phyloP scores from a whole-genome alignment of 2,797 vertebrate species.

The Centropyge bicolor region DNA sequence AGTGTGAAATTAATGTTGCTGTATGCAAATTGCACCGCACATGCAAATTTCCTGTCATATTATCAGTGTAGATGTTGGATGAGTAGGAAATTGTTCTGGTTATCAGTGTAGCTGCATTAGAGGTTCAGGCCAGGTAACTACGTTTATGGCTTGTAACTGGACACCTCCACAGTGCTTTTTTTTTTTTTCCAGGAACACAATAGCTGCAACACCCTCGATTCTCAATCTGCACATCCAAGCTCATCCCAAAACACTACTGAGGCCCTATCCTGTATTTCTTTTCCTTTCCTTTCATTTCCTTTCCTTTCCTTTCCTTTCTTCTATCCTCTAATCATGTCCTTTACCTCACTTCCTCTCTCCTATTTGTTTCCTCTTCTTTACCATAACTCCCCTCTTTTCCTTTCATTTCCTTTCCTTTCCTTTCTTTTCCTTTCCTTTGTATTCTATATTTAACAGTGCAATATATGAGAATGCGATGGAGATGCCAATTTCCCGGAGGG shows the following conservation, averaged over 20 bases:
- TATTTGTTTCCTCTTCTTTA: too few relatives aligned
- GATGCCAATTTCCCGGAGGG: too few relatives aligned
- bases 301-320: too few relatives aligned
- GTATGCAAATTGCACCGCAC: background rate
- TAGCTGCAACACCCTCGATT: conserved; percentile 20
- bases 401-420: too few relatives aligned
- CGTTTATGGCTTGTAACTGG: conserved; percentile 47
- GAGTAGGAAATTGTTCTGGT: conserved; percentile 7
- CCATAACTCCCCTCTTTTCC: too few relatives aligned
- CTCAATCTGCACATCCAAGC: conserved; percentile 9
- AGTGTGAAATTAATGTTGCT: background rate
- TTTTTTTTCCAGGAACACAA: conserved; percentile 33
- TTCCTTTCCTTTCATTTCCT: background rate
- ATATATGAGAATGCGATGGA: too few relatives aligned
- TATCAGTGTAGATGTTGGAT: background rate
- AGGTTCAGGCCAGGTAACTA: background rate
- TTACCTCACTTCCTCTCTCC: background rate
- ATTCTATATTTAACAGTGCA: too few relatives aligned
- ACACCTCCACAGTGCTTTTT: conserved; percentile 34
- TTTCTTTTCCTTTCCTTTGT: too few relatives aligned
- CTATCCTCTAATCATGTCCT: too few relatives aligned
- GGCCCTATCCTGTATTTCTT: background rate
- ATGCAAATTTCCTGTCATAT: background rate
- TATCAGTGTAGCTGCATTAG: background rate
- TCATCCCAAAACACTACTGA: conserved; percentile 2